Percentiles rank a stretch among this genome's conserved stretches.
These are phyloP conservation scores for Percopsis omiscomaycus DNA, from an alignment of 2,797 vertebrate species.

Conservation along the genomic window DNA sequence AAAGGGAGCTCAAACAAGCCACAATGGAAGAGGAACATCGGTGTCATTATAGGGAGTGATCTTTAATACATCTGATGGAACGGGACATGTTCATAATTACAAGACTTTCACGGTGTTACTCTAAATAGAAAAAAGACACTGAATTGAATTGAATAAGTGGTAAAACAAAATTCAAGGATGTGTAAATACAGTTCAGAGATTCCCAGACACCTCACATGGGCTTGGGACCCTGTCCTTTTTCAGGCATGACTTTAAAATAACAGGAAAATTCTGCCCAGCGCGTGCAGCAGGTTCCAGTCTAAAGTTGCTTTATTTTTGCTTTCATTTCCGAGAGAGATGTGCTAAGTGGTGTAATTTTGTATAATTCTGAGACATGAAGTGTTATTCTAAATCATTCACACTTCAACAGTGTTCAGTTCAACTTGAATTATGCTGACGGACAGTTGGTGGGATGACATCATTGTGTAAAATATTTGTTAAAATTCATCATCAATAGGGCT, in stretches of 20 bases:
- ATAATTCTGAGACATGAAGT: constrained; percentile 37
- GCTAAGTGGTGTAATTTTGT: constrained; percentile 37
- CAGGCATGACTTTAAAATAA: constrained; percentile 45
- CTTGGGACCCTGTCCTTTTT: constrained; percentile 56
- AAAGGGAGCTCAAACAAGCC: too few relatives aligned
- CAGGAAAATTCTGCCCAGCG: constrained; percentile 35
- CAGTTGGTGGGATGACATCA: constrained; percentile 27
- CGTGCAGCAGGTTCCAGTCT: constrained; percentile 15
- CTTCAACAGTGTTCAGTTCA: constrained; percentile 4
- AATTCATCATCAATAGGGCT: constrained; percentile 14
- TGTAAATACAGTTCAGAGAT: constrained; percentile 51
- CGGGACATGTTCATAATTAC: constrained; percentile 13
- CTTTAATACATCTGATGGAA: constrained; percentile 13
- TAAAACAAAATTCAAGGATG: constrained; percentile 9
- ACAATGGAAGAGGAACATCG: background rate
- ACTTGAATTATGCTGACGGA: constrained; percentile 4
- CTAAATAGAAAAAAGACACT: background rate
- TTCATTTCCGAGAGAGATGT: constrained; percentile 18
- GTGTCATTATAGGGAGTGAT: background rate
- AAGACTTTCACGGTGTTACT: constrained; percentile 7
- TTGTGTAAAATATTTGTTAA: constrained; percentile 38
- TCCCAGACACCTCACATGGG: constrained; percentile 40
- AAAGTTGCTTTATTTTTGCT: constrained; percentile 15
- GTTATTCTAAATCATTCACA: constrained; percentile 41
- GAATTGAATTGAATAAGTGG: too few relatives aligned